Base-by-base conservation (phyloP, 2,797 vertebrate species). In the Gallinago stenura region DNA sequence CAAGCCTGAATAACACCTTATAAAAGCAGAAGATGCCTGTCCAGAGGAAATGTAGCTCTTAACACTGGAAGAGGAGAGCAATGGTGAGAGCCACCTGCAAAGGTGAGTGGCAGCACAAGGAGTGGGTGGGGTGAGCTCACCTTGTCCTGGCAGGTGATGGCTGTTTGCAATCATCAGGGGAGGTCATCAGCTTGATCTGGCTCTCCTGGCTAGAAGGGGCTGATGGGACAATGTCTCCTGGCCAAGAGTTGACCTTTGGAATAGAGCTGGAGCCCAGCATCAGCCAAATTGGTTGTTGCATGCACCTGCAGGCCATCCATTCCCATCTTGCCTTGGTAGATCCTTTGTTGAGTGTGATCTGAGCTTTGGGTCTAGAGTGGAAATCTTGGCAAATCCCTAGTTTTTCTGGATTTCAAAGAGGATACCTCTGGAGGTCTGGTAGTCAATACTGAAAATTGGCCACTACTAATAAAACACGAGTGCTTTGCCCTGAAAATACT, bases 331-430 rank as follows among this genome's bases (percentile, higher is more conserved):
- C 46, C 33, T 19, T 20, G 18, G 25, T 24, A 70, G 61, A 65
- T 87, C 58, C 30, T 87, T 76, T 46, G 19, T 1, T 5, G 7
- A 33, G 3, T n/a, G 16, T 39, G 46, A 48, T 2, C 50, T 66
- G 71, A 93, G 39, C 81, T 88, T 68, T 69, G 54, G 43, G 41
- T 60, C 71, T 88, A 66, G n/a, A 73, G 31, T 10, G 56, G 5
- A 50, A 48, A 26, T 25, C 84, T 70, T 65, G 50, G 53, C 51
- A 58, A 70, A 79, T 28, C 61, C 41, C 54, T 87, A 35, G 16
- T 26, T 50, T 76, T 87, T 95, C 75, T 50, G 35, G 62, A 61
- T 94, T 92, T 91, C 68, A 81, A 35, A 80, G 45, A 77, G 39
- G 48, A 50, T 62, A 61, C 7, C 20, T 76, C 50, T 90, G 89